Conservation (phyloP, 2,888 invertebrate genomes). For the Pristionchus maxplancki region DNA sequence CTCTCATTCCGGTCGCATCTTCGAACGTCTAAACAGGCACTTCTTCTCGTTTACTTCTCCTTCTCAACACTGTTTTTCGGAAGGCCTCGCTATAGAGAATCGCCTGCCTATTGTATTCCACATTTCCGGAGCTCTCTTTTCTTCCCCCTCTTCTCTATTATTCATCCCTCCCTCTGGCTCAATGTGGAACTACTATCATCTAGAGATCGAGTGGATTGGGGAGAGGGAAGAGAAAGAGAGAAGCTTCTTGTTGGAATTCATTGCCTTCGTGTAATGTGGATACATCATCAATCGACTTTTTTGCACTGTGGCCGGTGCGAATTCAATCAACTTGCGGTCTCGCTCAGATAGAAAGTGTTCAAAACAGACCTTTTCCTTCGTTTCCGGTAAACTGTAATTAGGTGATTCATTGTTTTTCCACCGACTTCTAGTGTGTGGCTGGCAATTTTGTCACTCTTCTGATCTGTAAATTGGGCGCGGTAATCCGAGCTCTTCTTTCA, state of each 20-base stretch:
- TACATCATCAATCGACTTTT: background rate
- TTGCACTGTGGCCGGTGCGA: background rate
- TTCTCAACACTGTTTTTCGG: background rate
- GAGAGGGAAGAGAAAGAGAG: background rate
- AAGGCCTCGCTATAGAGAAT: background rate
- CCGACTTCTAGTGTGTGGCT: background rate
- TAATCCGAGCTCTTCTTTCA: background rate
- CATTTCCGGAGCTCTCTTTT: background rate
- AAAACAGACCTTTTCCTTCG: background rate
- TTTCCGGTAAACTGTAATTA: background rate
- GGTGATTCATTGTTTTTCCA: background rate
- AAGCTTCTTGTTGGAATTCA: background rate
- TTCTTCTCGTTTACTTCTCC: background rate
- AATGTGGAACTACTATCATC: slow-evolving; percentile 18
- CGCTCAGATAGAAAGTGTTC: too few species aligned
- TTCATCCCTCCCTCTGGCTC: background rate
- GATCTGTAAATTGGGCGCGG: slow-evolving; percentile 18
- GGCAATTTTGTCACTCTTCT: background rate
- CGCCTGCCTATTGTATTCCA: background rate
- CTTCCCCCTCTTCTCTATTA: background rate
- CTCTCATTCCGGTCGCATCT: background rate
- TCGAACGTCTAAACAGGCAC: background rate
- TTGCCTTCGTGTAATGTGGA: background rate
- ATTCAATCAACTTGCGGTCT: background rate
- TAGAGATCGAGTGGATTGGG: background rate